Base-by-base conservation (phyloP, 2,888 invertebrate genomes). In the Drosophila tanythrix region DNA sequence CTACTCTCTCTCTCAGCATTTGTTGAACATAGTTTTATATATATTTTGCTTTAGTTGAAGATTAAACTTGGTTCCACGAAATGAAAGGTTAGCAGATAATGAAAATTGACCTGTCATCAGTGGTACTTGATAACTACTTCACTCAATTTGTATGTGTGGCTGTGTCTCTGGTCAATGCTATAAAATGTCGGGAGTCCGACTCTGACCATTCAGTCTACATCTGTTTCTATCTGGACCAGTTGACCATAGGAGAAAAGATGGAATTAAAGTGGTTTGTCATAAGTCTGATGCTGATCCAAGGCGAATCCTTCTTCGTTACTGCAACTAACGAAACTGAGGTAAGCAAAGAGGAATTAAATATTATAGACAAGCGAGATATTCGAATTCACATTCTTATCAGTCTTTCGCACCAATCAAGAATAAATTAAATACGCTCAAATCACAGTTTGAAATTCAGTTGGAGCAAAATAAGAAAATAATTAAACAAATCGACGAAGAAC, bases 21-120 rank as follows among this genome's bases (percentile, higher is more conserved):
- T 31, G 10, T 10, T 31, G 31, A 0, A 33, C 33, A 33, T 33
- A 0, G 33, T 8, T 8, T 0, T 31, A 31, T 1, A 33, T 0
- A 33, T 11, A 11, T 0, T 33, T 11, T 11, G 10, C 0, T 3
- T 33, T 0, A 0, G 31, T 33, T 33, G 11, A 33, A 33, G 33
- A 33, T 33, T 33, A 33, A 10, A 10, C 33, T 10, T 10, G 33
- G 33, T 10, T 33, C 33, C 33, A 10, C 0, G 7, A 10, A 0
- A 33, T 33, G 0, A 33, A 33, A 11, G 11, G 10, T 33, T 33
- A 33, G 10, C 33, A 33, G 33, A 33, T 33, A 33, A 11, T 33
- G 33, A 33, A 0, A 33, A 1, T 33, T 11, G 10, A 33, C 33
- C 10, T 33, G 33, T 33, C 33, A 25, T 15, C 15, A 25, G 15